Evolutionary conservation across 2,113 vertebrate species (phyloP).

Genomic region (Polypterus senegalus): DNA sequence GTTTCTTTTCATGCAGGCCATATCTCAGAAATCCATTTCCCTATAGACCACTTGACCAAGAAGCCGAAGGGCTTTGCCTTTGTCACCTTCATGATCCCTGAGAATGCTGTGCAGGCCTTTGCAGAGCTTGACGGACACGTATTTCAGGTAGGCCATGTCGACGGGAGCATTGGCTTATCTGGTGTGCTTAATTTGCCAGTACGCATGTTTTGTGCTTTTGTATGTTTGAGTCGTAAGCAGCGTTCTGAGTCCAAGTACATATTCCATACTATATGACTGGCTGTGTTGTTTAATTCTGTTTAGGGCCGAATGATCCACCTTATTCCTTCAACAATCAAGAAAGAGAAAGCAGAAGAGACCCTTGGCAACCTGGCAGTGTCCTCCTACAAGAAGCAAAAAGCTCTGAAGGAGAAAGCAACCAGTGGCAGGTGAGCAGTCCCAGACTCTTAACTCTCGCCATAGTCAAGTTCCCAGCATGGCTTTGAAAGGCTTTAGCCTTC

Average conservation of each 20-base stretch:
- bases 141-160: slow-evolving; percentile 67
- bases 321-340: slow-evolving; percentile 78
- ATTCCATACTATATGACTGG: too few relatives aligned
- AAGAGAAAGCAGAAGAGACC: slow-evolving; percentile 49
- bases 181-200: too few relatives aligned
- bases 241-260: too few relatives aligned
- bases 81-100: slow-evolving; percentile 82
- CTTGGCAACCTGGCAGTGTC: slow-evolving; percentile 42
- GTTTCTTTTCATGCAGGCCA: slow-evolving; percentile 48
- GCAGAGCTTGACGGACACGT: slow-evolving; percentile 75
- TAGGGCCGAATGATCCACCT: slow-evolving; percentile 88
- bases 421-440: slow-evolving; percentile 62
- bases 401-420: slow-evolving; percentile 72
- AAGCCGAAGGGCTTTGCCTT: slow-evolving; percentile 93
- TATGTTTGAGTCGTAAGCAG: too few relatives aligned
- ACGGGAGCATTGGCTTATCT: too few relatives aligned
- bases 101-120: slow-evolving; percentile 76
- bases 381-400: slow-evolving; percentile 76
- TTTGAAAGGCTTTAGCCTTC: too few relatives aligned
- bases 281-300: neutral
- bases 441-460: too few relatives aligned
- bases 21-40: slow-evolving; percentile 76
- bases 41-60: slow-evolving; percentile 79
- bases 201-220: too few relatives aligned
- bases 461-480: too few relatives aligned